Conservation (phyloP, 64 coral and sea anemone genomes). For the Exaiptasia diaphana region DNA sequence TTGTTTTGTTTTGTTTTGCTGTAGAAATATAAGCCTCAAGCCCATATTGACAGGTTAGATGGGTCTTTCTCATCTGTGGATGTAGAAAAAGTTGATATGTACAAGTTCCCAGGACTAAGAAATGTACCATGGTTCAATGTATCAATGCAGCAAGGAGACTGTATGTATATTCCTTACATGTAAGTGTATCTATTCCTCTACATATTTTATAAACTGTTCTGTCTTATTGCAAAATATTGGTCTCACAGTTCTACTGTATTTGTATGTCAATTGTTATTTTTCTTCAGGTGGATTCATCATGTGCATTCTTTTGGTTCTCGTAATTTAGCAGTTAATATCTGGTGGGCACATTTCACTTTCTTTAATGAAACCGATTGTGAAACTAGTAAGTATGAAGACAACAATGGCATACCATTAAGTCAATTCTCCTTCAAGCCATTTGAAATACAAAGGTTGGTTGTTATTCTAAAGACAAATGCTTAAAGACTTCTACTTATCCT, state of each 20-base stretch:
- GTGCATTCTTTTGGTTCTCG: conserved; percentile 77
- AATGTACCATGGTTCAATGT: conserved; percentile 80
- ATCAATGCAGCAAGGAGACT: conserved; percentile 80
- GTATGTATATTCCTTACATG: conserved; percentile 87
- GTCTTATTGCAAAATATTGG: background rate
- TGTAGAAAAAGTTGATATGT: conserved; percentile 94
- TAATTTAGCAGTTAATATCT: conserved; percentile 95
- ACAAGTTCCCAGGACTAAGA: conserved; percentile 81
- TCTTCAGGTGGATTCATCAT: conserved; percentile 86
- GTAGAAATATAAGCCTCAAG: conserved; percentile 48
- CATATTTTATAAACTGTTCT: background rate
- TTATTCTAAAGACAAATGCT: background rate
- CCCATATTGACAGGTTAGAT: conserved; percentile 79
- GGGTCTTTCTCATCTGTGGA: conserved; percentile 80
- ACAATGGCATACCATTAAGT: conserved; percentile 66
- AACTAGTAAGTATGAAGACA: conserved; percentile 60
- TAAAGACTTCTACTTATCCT: background rate
- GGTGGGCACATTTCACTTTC: conserved; percentile 70
- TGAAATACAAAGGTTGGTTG: conserved; percentile 12
- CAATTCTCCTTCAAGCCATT: conserved; percentile 59
- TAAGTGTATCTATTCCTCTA: background rate
- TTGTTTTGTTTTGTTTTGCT: background rate
- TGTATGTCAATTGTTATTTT: background rate
- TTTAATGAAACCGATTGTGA: conserved; percentile 91
- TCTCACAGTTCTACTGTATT: background rate